Base-by-base conservation (phyloP, 1,140 invertebrate species). In the Drosophila lacteicornis region DNA sequence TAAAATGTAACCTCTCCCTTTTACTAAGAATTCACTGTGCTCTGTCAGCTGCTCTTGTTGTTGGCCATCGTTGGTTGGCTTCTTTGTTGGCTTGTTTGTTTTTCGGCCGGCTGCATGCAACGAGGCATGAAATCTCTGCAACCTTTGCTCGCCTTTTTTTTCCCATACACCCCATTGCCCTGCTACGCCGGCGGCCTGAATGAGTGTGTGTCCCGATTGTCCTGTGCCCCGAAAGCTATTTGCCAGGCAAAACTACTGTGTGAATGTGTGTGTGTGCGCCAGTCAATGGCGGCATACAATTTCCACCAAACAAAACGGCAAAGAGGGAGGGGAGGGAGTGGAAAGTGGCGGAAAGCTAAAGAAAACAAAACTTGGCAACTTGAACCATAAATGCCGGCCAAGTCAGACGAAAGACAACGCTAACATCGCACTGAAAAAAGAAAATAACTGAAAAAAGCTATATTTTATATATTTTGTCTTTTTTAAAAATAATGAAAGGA, bases 71-170 rank as follows among this genome's bases (percentile, higher is more conserved):
- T 50, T 61, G 45, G 51, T 51, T 71, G 43, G 57, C 75, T 65
- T 62, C 61, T 63, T 75, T 71, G 69, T 59, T 67, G 74, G 22
- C 36, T 25, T 74, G 25, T 69, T 51, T 80, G 61, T 73, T 81
- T 84, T 55, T 58, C 51, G 75, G 75, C 47, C 67, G 62, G 68
- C 69, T 81, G 69, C 69, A 68, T 75, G 74, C 85, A 84, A 59
- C 82, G 59, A 75, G 80, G 80, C 84, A 87, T 87, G 69, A 84
- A 87, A 87, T 87, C 85, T 88, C 43, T 84, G 85, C 76, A 87
- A 80, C 80, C 74, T 88, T 83, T 83, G 79, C 65, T 67, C 43
- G 58, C 50, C 40, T 36, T 42, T 56, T 56, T 70, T 68, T 68
- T 78, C 45, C 58, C 47, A 66, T 25, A 46, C 51, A 74, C 45